Base-by-base conservation (phyloP, 2,888 invertebrate genomes). In the Diloba caeruleocephala region DNA sequence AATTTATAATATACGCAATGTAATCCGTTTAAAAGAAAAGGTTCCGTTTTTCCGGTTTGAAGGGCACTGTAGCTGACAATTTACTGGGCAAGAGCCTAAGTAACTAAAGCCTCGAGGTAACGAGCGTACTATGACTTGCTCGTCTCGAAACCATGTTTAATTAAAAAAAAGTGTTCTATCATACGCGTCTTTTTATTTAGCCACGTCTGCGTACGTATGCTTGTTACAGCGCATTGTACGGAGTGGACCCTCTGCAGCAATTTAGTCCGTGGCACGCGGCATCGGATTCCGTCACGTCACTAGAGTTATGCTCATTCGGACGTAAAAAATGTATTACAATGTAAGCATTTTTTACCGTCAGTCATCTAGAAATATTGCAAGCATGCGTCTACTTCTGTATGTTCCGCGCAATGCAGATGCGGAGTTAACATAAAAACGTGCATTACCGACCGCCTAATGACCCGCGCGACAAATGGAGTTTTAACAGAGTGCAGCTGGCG, bases 251-350 rank as follows among this genome's bases (percentile, higher is more conserved):
- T 37, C 61, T 51, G 55, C n/a, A 17, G 9, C 10, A 10, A 2
- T 1, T 8, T 29, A 43, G 9, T 13, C 32, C 33, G 12, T 8
- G 23, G 42, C 56, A 31, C 13, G 36, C 36, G 39, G 42, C 54
- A 28, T 37, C 48, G 53, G 53, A 69, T 69, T 63, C 69, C 73
- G 28, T 51, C 73, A 69, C 69, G 70, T 58, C 54, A 59, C 58
- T 29, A 33, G 45, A 51, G 38, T 37, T 54, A 55, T 68, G 55
- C 38, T 56, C 32, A 52, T 57, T 49, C 36, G 38, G 17, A 59
- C 52, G 29, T 45, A 64, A 72, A 67, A 67, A 69, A 69, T 38
- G 37, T 46, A 51, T 46, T 51, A 69, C 65, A 64, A 53, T 56
- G 50, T 63, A 51, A 68, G 46, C 39, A 45, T 42, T 59, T 63